Evolutionary conservation across 2,113 vertebrate genomes (phyloP).

Genomic region (Vidua chalybeata): DNA sequence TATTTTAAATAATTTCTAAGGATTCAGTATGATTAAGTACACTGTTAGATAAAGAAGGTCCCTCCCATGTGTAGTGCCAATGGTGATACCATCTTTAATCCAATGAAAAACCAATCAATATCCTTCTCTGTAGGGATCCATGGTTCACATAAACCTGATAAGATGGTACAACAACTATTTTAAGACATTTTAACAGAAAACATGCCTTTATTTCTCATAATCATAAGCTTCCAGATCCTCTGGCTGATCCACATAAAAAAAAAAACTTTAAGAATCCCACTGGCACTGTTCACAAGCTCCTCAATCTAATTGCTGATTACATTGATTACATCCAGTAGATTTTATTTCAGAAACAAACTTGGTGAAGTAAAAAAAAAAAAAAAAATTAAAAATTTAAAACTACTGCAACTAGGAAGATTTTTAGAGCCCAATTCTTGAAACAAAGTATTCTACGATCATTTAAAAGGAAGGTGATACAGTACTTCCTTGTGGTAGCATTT

Average conservation of each 20-base stretch:
- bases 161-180: neutral
- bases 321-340: neutral
- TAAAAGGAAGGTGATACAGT: neutral
- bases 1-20: neutral
- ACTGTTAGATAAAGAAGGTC: neutral
- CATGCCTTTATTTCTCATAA: neutral
- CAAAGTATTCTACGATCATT: neutral
- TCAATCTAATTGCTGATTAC: neutral
- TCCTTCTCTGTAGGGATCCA: neutral
- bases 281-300: neutral
- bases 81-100: neutral
- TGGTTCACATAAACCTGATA: neutral
- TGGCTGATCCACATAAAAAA: neutral
- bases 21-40: neutral
- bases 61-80: neutral
- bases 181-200: neutral
- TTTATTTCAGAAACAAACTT: slow-evolving; percentile 9
- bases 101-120: neutral
- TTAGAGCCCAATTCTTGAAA: neutral
- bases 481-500: neutral
- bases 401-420: neutral
- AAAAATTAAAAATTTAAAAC: neutral
- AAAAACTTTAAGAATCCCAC: neutral
- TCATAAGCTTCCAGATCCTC: neutral
- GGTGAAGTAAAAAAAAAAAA: neutral